These are phyloP conservation scores for Gadopsis bispinosus DNA, from an alignment of 2,797 vertebrate genomes.

Conservation along the genomic window DNA sequence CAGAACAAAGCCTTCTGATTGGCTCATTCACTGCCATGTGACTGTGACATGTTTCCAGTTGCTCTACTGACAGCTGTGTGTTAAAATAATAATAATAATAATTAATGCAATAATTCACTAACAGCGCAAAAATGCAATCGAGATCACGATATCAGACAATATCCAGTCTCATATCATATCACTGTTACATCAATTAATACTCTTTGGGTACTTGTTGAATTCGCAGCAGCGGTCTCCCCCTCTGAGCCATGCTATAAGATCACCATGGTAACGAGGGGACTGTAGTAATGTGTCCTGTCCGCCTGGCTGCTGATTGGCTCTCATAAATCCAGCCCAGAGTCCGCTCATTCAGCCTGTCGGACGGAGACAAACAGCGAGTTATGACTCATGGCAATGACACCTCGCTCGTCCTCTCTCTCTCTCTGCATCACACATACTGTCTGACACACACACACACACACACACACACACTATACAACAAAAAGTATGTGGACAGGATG, in stretches of 20 bases:
- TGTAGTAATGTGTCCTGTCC: conserved; percentile 15
- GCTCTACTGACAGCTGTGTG: too few relatives aligned
- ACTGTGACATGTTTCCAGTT: background rate
- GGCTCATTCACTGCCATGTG: background rate
- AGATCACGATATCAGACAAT: background rate
- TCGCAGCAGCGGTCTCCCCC: background rate
- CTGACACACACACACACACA: background rate
- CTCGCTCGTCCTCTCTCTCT: background rate
- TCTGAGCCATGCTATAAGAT: conserved; percentile 6
- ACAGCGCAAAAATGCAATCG: background rate
- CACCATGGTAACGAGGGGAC: conserved; percentile 28
- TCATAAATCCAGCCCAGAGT: conserved; percentile 16
- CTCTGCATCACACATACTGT: background rate
- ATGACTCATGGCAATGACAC: background rate
- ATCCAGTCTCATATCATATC: background rate
- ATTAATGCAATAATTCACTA: background rate
- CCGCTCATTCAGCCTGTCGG: conserved; percentile 46
- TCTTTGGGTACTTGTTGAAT: background rate
- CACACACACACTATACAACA: background rate
- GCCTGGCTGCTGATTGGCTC: conserved; percentile 43
- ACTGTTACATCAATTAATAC: background rate
- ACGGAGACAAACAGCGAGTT: conserved; percentile 35
- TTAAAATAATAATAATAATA: background rate
- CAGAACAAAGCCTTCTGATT: background rate
- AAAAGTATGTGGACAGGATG: conserved; percentile 4